phyloP scores from a whole-genome alignment of 92 coral and sea anemone genomes.

The Ricordea florida region DNA sequence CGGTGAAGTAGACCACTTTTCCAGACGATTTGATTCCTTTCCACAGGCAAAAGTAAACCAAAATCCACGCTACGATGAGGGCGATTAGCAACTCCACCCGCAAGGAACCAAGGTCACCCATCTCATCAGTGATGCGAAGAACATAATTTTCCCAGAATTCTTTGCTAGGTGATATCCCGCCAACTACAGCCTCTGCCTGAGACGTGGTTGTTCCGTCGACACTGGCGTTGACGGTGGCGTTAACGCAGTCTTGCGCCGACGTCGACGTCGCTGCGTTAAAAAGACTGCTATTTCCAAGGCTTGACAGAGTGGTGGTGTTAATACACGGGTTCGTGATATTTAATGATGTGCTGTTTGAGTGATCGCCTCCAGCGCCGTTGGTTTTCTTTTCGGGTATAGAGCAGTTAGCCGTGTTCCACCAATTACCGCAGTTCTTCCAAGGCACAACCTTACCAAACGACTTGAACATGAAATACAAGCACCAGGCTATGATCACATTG shows the following conservation, averaged over 20 bases:
- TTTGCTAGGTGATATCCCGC: conserved; percentile 80
- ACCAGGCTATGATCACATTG: conserved; percentile 98
- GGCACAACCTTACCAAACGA: conserved; percentile 92
- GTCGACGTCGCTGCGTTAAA: neutral
- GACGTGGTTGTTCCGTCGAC: conserved; percentile 29
- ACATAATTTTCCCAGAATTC: conserved; percentile 96
- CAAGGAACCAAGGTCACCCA: conserved; percentile 76
- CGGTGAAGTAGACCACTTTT: conserved; percentile 98
- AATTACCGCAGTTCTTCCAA: conserved; percentile 86
- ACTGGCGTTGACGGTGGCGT: conserved; percentile 63
- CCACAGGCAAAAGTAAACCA: conserved; percentile 98
- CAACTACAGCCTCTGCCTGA: neutral
- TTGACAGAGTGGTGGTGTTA: neutral
- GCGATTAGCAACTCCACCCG: conserved; percentile 90
- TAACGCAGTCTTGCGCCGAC: conserved; percentile 49
- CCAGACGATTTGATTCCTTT: conserved; percentile 99
- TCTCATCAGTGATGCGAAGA: conserved; percentile 68
- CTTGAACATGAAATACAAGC: conserved; percentile 94
- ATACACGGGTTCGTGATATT: neutral
- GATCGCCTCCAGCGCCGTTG: neutral
- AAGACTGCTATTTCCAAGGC: neutral
- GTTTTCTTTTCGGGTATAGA: conserved; percentile 25
- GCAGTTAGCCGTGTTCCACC: conserved; percentile 93
- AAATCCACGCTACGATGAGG: conserved; percentile 88
- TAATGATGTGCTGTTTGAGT: neutral